Evolutionary conservation across 2,113 vertebrate genomes (phyloP).

Genomic region (Sorex fumeus): DNA sequence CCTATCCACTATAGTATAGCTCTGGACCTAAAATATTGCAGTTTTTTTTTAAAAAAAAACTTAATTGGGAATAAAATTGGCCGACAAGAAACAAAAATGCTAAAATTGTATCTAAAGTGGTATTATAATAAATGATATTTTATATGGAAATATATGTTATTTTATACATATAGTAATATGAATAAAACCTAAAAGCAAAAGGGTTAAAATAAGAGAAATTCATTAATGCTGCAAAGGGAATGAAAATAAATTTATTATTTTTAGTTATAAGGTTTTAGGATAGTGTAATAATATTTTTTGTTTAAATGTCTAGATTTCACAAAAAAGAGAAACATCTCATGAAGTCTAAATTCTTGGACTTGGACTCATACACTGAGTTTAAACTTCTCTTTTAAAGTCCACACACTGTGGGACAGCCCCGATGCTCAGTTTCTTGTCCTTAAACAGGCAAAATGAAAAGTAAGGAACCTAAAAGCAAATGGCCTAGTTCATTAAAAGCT

Average conservation of each 20-base stretch:
- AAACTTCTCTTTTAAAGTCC: constrained; percentile 17
- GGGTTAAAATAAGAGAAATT: not conserved
- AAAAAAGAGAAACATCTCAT: not conserved
- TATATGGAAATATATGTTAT: too few species aligned
- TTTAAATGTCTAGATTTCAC: not conserved
- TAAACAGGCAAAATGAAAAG: too few species aligned
- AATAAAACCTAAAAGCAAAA: not conserved
- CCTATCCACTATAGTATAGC: too few species aligned
- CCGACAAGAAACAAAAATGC: not conserved
- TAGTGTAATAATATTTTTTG: constrained; percentile 14
- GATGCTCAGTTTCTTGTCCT: too few species aligned
- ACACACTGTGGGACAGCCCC: not conserved
- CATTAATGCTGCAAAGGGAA: constrained; percentile 7
- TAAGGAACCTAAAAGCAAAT: too few species aligned
- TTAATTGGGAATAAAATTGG: not conserved
- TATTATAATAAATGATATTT: not conserved
- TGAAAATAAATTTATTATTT: constrained; percentile 32
- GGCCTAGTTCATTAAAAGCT: too few species aligned
- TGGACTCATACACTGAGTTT: not conserved
- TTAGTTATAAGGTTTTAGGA: not conserved
- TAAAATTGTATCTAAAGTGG: not conserved
- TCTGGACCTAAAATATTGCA: too few species aligned
- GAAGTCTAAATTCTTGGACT: not conserved
- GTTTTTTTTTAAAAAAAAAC: not conserved
- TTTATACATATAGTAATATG: not conserved